These are phyloP conservation scores for Chelonia mydas DNA, from an alignment of 2,797 vertebrate genomes.

Conservation along the genomic window DNA sequence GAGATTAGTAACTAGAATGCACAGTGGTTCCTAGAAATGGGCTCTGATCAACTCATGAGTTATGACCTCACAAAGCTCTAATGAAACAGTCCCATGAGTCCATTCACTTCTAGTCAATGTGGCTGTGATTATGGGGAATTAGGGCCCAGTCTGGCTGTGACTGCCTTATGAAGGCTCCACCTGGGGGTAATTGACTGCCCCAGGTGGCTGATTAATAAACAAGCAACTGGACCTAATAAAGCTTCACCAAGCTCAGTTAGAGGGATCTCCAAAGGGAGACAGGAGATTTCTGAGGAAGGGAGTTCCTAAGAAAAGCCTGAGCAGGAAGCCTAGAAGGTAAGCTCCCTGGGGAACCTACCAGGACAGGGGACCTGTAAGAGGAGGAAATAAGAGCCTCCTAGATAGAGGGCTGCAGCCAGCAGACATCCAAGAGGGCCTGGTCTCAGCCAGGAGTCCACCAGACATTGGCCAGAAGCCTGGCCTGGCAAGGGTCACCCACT, in stretches of 20 bases:
- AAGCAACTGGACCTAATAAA: too few relatives aligned
- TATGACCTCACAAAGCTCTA: neutral
- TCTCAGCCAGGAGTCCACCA: neutral
- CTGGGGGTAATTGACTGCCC: too few relatives aligned
- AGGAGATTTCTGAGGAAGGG: too few relatives aligned
- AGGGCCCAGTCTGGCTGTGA: too few relatives aligned
- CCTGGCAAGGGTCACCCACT: neutral
- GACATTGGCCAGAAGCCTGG: neutral
- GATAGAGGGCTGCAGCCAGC: neutral
- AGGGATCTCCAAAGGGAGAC: too few relatives aligned
- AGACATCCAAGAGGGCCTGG: too few relatives aligned
- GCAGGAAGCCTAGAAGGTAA: too few relatives aligned
- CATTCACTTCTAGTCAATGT: accelerated
- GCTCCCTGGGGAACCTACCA: too few relatives aligned
- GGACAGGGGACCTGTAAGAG: neutral
- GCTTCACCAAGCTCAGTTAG: too few relatives aligned
- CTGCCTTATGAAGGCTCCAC: too few relatives aligned
- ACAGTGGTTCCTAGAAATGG: neutral
- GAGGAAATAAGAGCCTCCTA: neutral
- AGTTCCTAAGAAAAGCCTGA: too few relatives aligned
- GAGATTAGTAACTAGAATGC: neutral
- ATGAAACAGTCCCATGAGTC: neutral
- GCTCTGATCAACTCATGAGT: neutral
- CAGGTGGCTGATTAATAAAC: too few relatives aligned
- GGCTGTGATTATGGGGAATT: neutral